Percentiles rank a stretch among this genome's conserved stretches.
Conservation (phyloP, 2,888 invertebrate species). For the Zaprionus bogoriensis region DNA sequence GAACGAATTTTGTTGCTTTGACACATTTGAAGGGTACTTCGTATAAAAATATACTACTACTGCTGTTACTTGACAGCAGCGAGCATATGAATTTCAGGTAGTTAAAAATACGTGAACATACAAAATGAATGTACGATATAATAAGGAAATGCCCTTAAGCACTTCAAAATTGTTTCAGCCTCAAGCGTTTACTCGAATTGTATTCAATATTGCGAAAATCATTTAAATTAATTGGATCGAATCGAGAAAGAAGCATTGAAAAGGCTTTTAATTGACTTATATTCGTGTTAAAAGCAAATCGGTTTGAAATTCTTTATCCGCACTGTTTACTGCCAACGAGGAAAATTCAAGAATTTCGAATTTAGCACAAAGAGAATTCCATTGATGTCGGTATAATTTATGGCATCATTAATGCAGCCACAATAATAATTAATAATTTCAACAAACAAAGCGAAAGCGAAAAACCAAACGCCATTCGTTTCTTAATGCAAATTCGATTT, state of each 20-base stretch:
- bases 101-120: neutral
- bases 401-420: conserved; percentile 24
- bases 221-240: neutral
- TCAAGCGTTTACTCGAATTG: too few species aligned
- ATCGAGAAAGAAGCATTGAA: neutral
- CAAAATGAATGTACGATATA: neutral
- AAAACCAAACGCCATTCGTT: conserved; percentile 15
- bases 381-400: conserved; percentile 28
- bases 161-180: too few species aligned
- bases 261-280: neutral
- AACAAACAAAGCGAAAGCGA: conserved; percentile 1
- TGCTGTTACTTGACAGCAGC: neutral
- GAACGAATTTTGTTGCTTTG: conserved; percentile 33
- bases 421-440: conserved; percentile 25
- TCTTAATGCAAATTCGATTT: neutral
- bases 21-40: conserved; percentile 50
- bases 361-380: conserved; percentile 13
- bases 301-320: neutral
- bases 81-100: conserved; percentile 10
- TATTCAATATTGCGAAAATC: neutral
- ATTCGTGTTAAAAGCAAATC: neutral
- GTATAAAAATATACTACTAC: conserved; percentile 8
- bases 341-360: neutral
- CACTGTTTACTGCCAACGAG: too few species aligned
- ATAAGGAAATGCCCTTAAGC: too few species aligned